Conservation (phyloP, 2,888 invertebrate genomes). For the Caradrina kadenii region DNA sequence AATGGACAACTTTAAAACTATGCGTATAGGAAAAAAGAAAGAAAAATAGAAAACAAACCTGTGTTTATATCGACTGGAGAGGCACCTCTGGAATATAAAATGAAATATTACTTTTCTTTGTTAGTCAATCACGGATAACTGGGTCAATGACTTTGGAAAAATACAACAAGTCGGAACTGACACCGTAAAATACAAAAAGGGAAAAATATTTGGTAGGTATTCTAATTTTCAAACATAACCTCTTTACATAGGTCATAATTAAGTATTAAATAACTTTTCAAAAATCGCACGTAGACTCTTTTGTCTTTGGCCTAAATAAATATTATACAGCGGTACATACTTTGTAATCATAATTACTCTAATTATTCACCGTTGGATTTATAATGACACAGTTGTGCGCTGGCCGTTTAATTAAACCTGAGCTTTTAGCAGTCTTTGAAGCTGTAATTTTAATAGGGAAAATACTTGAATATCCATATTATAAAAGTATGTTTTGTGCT, state of each 20-base stretch:
- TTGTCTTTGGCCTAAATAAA: conserved; percentile 47
- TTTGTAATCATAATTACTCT: conserved; percentile 55
- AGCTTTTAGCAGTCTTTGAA: conserved; percentile 28
- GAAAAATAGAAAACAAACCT: conserved; percentile 23
- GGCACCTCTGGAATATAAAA: conserved; percentile 36
- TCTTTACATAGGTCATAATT: conserved; percentile 27
- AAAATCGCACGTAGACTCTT: conserved; percentile 42
- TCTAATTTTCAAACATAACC: conserved; percentile 20
- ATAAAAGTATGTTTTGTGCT: not conserved
- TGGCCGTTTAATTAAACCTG: conserved; percentile 45
- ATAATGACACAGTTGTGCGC: conserved; percentile 47
- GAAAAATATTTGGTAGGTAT: conserved; percentile 15
- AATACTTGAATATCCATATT: conserved; percentile 16
- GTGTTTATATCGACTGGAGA: conserved; percentile 37
- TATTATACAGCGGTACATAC: conserved; percentile 42
- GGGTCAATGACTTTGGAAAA: conserved; percentile 44
- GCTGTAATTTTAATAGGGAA: conserved; percentile 34
- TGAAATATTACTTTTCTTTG: conserved; percentile 50
- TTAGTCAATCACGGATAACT: conserved; percentile 36
- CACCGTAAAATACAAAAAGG: conserved; percentile 19
- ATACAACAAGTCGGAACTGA: conserved; percentile 26
- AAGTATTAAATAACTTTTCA: conserved; percentile 27
- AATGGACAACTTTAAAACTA: conserved; percentile 36
- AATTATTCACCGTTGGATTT: conserved; percentile 58
- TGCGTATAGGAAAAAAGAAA: conserved; percentile 20